These are phyloP conservation scores for Corythaixoides concolor DNA, from an alignment of 2,113 vertebrate genomes.

Conservation along the genomic window DNA sequence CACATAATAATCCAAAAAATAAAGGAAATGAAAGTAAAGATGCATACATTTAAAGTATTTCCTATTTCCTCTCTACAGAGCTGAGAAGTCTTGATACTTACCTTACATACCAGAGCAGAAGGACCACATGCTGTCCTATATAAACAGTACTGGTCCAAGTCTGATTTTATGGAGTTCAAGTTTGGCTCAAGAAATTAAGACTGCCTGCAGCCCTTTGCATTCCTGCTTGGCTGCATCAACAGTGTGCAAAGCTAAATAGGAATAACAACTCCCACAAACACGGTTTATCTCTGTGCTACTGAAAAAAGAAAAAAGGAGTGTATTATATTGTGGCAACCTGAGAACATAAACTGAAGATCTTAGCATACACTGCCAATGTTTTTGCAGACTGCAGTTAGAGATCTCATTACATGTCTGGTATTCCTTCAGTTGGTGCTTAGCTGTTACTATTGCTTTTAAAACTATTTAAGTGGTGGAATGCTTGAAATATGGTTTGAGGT, in stretches of 20 bases:
- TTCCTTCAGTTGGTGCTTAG: background rate
- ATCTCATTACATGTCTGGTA: background rate
- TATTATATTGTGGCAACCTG: background rate
- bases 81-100: background rate
- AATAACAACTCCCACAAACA: background rate
- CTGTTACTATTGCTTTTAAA: conserved; percentile 7
- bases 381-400: background rate
- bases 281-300: background rate
- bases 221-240: background rate
- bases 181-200: conserved; percentile 35
- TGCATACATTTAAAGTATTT: conserved; percentile 3
- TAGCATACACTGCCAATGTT: background rate
- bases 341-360: background rate
- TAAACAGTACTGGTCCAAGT: background rate
- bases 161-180: background rate
- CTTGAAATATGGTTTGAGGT: background rate
- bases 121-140: background rate
- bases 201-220: background rate
- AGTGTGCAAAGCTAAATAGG: background rate
- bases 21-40: conserved; percentile 28
- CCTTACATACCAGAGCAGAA: conserved; percentile 26
- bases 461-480: background rate
- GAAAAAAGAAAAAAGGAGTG: background rate
- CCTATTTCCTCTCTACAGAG: conserved; percentile 3
- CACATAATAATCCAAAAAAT: background rate